A percentile compares a stretch with the other conserved stretches of the same genome.
phyloP scores from a whole-genome alignment of 2,888 invertebrate genomes.

The Anagyrus pseudococci region DNA sequence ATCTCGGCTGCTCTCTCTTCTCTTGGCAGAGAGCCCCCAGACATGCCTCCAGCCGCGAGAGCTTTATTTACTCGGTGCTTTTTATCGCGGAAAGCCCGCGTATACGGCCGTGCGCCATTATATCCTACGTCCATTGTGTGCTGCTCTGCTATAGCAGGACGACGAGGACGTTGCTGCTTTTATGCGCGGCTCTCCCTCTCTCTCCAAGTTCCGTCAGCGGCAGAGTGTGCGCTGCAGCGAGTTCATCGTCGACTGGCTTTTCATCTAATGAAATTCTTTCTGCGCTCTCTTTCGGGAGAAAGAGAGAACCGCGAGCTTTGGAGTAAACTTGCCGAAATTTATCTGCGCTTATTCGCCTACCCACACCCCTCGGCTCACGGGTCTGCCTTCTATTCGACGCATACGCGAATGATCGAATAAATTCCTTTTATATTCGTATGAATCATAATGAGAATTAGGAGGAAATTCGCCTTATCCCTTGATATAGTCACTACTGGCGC shows the following conservation, averaged over 20 bases:
- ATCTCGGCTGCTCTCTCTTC: constrained; percentile 55
- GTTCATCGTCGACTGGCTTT: constrained; percentile 37
- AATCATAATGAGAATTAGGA: no score
- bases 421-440: no score
- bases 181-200: neutral
- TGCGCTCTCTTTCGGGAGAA: neutral
- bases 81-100: constrained; percentile 20
- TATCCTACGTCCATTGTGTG: constrained; percentile 34
- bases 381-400: neutral
- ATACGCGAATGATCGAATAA: neutral
- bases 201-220: no score
- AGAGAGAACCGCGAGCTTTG: no score
- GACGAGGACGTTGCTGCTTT: no score
- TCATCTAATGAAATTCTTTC: constrained; percentile 37
- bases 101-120: constrained; percentile 28
- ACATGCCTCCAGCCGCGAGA: neutral
- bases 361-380: constrained; percentile 30
- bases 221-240: no score
- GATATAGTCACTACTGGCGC: no score
- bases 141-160: neutral
- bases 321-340: constrained; percentile 34
- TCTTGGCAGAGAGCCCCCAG: constrained; percentile 39
- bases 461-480: no score
- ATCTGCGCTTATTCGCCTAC: no score
- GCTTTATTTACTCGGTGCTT: constrained; percentile 26